Base-by-base conservation (phyloP, 2,888 invertebrate species). In the Balanococcus diminutus region DNA sequence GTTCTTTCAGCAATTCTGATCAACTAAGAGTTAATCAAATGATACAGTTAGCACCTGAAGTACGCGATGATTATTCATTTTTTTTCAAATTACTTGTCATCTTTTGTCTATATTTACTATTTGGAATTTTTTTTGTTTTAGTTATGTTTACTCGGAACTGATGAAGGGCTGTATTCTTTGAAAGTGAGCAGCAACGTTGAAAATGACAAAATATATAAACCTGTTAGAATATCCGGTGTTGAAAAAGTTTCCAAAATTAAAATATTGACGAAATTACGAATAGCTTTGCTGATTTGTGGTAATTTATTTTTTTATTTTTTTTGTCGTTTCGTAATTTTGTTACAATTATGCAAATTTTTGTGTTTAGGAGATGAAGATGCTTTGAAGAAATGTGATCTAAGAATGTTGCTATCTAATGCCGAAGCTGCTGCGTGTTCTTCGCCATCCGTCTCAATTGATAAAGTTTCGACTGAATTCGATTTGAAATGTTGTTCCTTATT, bases 141-240 rank as follows among this genome's bases (percentile, higher is more conserved):
- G 84, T 67, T 84, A 22, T 39, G 72, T 72, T 28, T 87, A 22
- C 56, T 87, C 82, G 87, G 84, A 19, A 72, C 87, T 19, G 72
- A 87, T 6, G 87, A 87, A 87, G 87, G 87, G 19, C 85, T 87
- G 36, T 87, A 86, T 72, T 87, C 87, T 19, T 84, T 87, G n/a
- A 87, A 86, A 28, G 46, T 87, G 14, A 86, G 84, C 82, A 83
- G 32, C 25, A 19, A 67, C 9, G 51, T 83, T n/a, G 85, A 83
- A 11, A 75, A 86, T 22, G 3, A 42, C 0, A 87, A 79, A 81
- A 22, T 32, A 11, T 32, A 86, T 6, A 83, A 85, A 46, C 86
- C 86, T 22, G 75, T 87, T 16, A 81, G 86, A 56, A 87, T 87
- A 81, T 16, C 86, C 25, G 87, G 87, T 16, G 82, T 86, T 72